A percentile compares a stretch with the other conserved stretches of the same genome.
phyloP scores from a whole-genome alignment of 2,113 vertebrate species.

The Rhegmatorhina hoffmannsi region DNA sequence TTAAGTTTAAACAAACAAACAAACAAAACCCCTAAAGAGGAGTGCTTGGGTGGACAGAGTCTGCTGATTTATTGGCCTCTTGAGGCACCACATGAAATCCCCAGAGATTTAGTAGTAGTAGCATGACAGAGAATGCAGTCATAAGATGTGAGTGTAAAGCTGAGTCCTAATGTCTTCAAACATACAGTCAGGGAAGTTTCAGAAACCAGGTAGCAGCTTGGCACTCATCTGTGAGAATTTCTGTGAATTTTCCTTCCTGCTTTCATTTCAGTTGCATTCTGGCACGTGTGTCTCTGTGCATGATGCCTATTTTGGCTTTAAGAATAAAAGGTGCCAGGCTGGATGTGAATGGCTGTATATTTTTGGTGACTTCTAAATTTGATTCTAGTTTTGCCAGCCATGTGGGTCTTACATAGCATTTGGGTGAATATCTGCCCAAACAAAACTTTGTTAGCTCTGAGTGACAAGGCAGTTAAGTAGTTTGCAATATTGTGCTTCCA shows the following conservation, averaged over 20 bases:
- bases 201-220: neutral
- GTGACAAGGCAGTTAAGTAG: neutral
- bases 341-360: neutral
- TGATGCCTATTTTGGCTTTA: neutral
- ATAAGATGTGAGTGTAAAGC: neutral
- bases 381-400: neutral
- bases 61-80: neutral
- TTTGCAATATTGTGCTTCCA: neutral
- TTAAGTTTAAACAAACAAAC: neutral
- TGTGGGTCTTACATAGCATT: neutral
- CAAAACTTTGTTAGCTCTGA: neutral
- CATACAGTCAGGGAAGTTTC: neutral
- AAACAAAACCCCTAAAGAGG: neutral
- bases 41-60: neutral
- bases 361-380: neutral
- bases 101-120: neutral
- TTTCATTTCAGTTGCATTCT: neutral
- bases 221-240: neutral
- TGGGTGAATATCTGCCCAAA: neutral
- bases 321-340: neutral
- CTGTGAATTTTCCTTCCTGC: neutral
- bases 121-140: neutral
- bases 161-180: neutral
- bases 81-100: neutral
- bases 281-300: fast-evolving